Conservation (phyloP, 1,140 invertebrate genomes). For the Pseudomyrmex sp. region DNA sequence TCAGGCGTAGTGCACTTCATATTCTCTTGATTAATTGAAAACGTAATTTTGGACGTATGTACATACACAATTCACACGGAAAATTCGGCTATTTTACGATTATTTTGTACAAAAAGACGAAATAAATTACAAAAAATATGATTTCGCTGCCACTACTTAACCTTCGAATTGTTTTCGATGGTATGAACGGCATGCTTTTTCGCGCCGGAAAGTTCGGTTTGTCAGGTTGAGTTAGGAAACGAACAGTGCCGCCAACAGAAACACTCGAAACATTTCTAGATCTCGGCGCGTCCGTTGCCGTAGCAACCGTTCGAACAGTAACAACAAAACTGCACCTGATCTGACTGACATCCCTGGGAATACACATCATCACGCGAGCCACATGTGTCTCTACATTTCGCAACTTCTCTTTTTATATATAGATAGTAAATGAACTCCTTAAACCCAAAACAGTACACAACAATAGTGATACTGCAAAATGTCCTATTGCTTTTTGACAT, state of each 20-base stretch:
- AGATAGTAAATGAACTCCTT: conserved; percentile 79
- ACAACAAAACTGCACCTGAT: not conserved
- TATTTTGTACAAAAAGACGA: not conserved
- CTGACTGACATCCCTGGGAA: too few relatives aligned
- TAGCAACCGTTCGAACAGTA: not conserved
- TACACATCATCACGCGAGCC: too few relatives aligned
- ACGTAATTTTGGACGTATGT: conserved; percentile 47
- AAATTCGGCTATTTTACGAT: too few relatives aligned
- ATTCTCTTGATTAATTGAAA: conserved; percentile 80
- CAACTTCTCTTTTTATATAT: not conserved
- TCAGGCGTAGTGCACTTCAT: conserved; percentile 97
- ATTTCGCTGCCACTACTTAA: conserved; percentile 24
- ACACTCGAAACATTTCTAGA: not conserved
- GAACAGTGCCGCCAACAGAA: not conserved
- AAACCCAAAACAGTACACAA: conserved; percentile 79
- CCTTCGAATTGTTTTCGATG: conserved; percentile 38
- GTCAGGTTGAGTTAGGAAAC: too few relatives aligned
- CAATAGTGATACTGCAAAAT: conserved; percentile 80
- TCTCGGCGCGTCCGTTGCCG: not conserved
- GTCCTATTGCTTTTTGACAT: conserved; percentile 81
- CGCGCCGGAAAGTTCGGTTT: conserved; percentile 50
- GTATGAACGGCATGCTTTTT: not conserved
- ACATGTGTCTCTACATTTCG: not conserved
- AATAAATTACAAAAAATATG: not conserved
- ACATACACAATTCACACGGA: conserved; percentile 65